Base-by-base conservation (phyloP, 2,888 invertebrate species). In the Stegana nigrithorax region DNA sequence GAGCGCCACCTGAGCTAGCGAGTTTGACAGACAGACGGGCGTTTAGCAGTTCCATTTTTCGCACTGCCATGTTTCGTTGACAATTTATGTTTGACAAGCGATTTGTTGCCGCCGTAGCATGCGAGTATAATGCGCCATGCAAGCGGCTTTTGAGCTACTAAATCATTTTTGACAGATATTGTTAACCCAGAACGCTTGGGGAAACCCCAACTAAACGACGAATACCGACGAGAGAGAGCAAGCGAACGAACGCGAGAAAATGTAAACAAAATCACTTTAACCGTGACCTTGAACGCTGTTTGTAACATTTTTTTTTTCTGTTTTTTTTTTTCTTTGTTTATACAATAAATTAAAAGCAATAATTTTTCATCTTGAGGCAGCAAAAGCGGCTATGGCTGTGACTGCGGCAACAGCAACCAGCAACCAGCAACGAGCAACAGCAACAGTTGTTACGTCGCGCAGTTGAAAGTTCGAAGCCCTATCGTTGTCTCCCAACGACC, bases 331-430 rank as follows among this genome's bases (percentile, higher is more conserved):
- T 67, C 63, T 74, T 78, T 80, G 80, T 78, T 80, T 76, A 76
- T 80, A 81, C 80, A 81, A 81, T 83, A 81, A 81, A 81, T 81
- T 81, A 81, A 81, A 81, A 80, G 81, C 82, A 82, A 81, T 81
- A 82, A 83, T 83, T 81, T 83, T 81, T 81, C 81, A 83, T 81
- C 81, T 81, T 82, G 82, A 80, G 75, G 73, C 78, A 78, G 70
- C 72, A 58, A 62, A 71, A 65, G 62, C 72, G 64, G 45, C 63
- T 59, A 23, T 19, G 32, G 23, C 32, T 29, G 39, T 36, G 29
- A 8, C 53, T 45, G 17, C 63, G 32, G 14, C 65, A 39, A 56
- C 64, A 60, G 59, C 67, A 60, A 65, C n/a, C 72, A 73, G 78
- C 73, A 78, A 74, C 78, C n/a, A 29, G 27, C 36, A 36, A 42